Evolutionary conservation across 2,113 vertebrate species (phyloP), one percentile per base, ranked within the genome.

Genomic region (Archilochus colubris): DNA sequence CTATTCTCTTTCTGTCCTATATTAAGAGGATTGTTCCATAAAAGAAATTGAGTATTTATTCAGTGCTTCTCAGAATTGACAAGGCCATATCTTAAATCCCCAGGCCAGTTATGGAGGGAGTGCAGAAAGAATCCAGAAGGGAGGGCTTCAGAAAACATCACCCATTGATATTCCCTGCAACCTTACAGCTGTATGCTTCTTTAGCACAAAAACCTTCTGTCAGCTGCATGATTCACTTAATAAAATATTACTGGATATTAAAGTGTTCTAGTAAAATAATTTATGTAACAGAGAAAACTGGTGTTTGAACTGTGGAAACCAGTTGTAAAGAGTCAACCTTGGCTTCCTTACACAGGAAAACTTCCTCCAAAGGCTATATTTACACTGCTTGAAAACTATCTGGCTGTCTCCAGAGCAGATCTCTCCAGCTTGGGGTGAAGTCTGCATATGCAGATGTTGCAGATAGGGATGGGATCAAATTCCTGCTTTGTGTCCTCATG

Each of bases 201-300:
- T 86, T 83, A 90, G 80, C 48, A 81, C 82, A 94, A 92, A 96
- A 95, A 74, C 24, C 73, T 93, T 80, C 94, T 94, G 92, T 96
- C 92, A 88, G 83, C 80, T 92, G 82, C 64, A 86, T 92, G 92
- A 91, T 86, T 95, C 91, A 92, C 82, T 95, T 92, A 83, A 94
- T 85, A 95, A 97, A 96, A 96, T 94, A 95, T 95, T 85, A 81
- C 90, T 94, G 86, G 81, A 89, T 93, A 92, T 96, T 96, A 93
- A 96, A 95, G 86, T 92, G 94, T 79, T 95, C 86, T 94, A 96
- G 86, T 95, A 94, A 93, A 96, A 96, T 96, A 94, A 95, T 96
- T 94, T 92, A 95, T 97, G 86, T 84, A 91, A 84, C 86, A 97
- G 91, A 95, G 83, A 97, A 89, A 87, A 91, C 7, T 79, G 80